phyloP scores from a whole-genome alignment of 2,888 invertebrate genomes.

The Nipponacmea schrenckii region DNA sequence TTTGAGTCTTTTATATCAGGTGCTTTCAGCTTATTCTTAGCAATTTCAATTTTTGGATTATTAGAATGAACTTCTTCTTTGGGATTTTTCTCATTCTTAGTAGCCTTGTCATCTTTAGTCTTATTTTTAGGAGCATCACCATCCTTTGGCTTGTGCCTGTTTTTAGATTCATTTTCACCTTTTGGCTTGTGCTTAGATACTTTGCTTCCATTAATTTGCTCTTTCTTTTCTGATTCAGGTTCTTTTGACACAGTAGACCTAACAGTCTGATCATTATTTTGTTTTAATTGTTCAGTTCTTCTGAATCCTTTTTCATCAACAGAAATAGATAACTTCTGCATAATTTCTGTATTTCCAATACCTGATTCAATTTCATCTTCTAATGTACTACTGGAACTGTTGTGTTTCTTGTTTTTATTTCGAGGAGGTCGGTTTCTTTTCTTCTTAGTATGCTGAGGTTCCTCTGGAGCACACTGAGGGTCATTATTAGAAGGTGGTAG shows the following conservation, averaged over 20 bases:
- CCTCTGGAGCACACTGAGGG: neutral
- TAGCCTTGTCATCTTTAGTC: neutral
- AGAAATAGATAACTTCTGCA: neutral
- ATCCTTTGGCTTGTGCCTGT: slow-evolving; percentile 18
- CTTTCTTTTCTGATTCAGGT: slow-evolving; percentile 24
- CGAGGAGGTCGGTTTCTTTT: neutral
- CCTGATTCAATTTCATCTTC: slow-evolving; percentile 12
- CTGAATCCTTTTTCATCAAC: neutral
- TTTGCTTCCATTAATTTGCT: slow-evolving; percentile 13
- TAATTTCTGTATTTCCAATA: no score
- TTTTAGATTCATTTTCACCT: slow-evolving; percentile 11
- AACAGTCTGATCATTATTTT: no score
- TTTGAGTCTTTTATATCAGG: no score
- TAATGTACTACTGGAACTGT: neutral
- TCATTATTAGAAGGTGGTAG: slow-evolving; percentile 15
- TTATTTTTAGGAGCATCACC: slow-evolving; percentile 10
- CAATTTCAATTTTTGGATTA: no score
- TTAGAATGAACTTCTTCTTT: no score
- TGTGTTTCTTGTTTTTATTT: slow-evolving; percentile 5
- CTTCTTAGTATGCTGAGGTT: neutral
- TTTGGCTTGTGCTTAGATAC: slow-evolving; percentile 11
- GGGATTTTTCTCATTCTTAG: neutral
- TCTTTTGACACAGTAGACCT: neutral
- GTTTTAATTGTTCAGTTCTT: neutral
- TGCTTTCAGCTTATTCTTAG: no score